phyloP scores from a whole-genome alignment of 2,797 vertebrate species.

The Sebastiscus tertius region DNA sequence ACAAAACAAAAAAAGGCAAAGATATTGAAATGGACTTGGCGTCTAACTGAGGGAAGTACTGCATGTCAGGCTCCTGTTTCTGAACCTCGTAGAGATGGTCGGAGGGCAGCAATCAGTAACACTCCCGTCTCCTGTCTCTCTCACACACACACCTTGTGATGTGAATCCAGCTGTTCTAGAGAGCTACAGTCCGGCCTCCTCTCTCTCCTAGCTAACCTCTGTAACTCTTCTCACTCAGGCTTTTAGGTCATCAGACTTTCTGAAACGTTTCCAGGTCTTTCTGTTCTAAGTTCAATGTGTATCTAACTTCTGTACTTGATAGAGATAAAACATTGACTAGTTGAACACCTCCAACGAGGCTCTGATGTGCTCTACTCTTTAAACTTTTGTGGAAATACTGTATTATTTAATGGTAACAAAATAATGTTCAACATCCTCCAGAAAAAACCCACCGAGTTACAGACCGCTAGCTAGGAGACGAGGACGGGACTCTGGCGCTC shows the following conservation, averaged over 20 bases:
- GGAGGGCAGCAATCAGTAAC: slow-evolving; percentile 23
- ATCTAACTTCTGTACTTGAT: not conserved
- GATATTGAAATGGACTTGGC: not conserved
- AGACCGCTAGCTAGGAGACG: slow-evolving; percentile 4
- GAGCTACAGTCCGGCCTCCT: not conserved
- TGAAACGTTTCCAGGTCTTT: not conserved
- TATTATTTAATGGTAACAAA: not conserved
- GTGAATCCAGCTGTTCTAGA: not conserved
- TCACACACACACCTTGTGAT: not conserved
- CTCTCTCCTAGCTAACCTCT: not conserved
- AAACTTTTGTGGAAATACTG: not conserved
- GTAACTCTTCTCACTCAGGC: not conserved
- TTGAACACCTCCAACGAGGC: not conserved
- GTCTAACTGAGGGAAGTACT: slow-evolving; percentile 11
- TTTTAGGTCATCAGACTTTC: too few relatives aligned
- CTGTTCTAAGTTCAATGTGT: not conserved
- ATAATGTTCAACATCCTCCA: not conserved
- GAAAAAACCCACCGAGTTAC: not conserved
- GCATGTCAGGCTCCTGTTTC: not conserved
- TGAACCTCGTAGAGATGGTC: not conserved
- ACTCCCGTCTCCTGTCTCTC: not conserved
- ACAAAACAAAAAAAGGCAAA: slow-evolving; percentile 12
- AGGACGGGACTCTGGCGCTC: not conserved
- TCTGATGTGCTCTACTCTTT: not conserved
- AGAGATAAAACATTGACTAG: not conserved